Evolutionary conservation across 1,140 invertebrate genomes (phyloP).

Genomic region (Cydia strobilella): DNA sequence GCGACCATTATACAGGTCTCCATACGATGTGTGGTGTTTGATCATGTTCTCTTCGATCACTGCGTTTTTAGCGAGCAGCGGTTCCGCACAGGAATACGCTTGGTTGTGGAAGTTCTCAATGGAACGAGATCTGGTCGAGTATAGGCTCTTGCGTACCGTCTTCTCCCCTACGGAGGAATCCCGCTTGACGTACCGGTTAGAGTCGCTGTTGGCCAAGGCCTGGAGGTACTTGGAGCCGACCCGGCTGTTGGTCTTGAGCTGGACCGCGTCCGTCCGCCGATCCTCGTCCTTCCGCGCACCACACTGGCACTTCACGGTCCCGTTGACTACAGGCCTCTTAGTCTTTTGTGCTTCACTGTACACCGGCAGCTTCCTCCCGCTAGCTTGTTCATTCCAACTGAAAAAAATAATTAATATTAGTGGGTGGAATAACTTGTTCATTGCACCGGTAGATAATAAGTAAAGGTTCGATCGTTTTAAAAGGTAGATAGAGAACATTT

Average conservation of each 20-base stretch:
- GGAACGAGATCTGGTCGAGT: conserved; percentile 68
- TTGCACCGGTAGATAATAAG: no score
- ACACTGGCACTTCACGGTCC: conserved; percentile 72
- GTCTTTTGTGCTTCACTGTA: conserved; percentile 79
- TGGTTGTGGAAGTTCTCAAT: conserved; percentile 77
- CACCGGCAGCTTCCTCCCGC: conserved; percentile 73
- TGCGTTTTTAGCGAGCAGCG: conserved; percentile 48
- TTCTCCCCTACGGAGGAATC: conserved; percentile 64
- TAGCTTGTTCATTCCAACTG: conserved; percentile 79
- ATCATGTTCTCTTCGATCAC: conserved; percentile 62
- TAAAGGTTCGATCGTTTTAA: no score
- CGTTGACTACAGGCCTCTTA: conserved; percentile 71
- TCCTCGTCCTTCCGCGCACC: conserved; percentile 61
- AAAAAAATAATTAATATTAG: conserved; percentile 34
- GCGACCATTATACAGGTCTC: conserved; percentile 70
- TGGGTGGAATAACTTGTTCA: not conserved
- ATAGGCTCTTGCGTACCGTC: conserved; percentile 55
- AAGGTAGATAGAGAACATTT: no score
- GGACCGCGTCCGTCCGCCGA: conserved; percentile 48
- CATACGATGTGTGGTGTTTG: conserved; percentile 76
- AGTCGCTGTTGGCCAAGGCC: conserved; percentile 65
- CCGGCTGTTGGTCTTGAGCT: conserved; percentile 67
- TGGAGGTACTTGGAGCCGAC: conserved; percentile 77
- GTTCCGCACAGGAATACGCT: conserved; percentile 51
- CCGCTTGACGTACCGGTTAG: conserved; percentile 63